Evolutionary conservation across 2,888 invertebrate species (phyloP).

Genomic region (Oeneis ivallda): DNA sequence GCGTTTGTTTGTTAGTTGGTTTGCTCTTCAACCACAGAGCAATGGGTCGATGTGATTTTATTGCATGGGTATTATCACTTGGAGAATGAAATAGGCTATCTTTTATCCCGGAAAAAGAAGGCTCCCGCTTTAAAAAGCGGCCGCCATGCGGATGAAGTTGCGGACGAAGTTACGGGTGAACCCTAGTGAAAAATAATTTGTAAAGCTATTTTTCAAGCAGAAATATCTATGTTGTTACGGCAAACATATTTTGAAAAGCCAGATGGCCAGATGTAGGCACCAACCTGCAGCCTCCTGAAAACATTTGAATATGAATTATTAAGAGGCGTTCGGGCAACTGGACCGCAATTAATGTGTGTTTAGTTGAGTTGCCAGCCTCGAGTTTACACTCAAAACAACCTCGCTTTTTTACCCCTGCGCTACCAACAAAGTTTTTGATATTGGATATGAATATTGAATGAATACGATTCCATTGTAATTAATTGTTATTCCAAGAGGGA

Average conservation of each 20-base stretch:
- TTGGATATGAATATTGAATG: neutral
- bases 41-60: no score
- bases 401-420: conserved; percentile 12
- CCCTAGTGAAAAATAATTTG: neutral
- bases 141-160: no score
- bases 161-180: no score
- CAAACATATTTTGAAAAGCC: conserved; percentile 15
- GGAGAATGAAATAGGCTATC: no score
- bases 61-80: no score
- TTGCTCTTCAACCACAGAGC: no score
- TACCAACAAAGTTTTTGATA: neutral
- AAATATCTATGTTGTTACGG: neutral
- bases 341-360: conserved; percentile 29
- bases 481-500: neutral
- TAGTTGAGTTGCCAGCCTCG: conserved; percentile 23
- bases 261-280: conserved; percentile 11
- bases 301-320: conserved; percentile 28
- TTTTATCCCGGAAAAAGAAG: no score
- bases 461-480: neutral
- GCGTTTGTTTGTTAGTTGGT: neutral
- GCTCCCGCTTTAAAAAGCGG: no score
- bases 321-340: conserved; percentile 28
- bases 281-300: conserved; percentile 23
- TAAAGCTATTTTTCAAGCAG: neutral
- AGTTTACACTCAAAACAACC: conserved; percentile 24